Evolutionary conservation across 2,113 vertebrate species (phyloP).

Genomic region (Megaptera novaeangliae): DNA sequence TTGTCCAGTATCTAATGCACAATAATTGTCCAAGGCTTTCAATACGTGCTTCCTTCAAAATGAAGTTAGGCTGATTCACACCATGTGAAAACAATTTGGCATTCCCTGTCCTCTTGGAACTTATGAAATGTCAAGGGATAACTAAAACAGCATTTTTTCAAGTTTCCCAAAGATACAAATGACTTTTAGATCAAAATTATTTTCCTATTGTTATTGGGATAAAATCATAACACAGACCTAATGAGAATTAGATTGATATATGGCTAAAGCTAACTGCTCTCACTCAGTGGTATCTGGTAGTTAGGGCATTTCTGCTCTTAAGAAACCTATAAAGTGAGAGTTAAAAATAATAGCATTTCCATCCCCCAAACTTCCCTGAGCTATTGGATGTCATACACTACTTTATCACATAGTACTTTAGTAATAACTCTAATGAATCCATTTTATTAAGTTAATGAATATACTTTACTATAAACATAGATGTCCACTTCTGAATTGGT

Average conservation of each 20-base stretch:
- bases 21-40: neutral
- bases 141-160: neutral
- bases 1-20: neutral
- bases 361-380: neutral
- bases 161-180: neutral
- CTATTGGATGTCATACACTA: neutral
- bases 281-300: neutral
- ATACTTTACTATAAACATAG: neutral
- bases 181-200: neutral
- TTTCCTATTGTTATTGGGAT: neutral
- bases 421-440: neutral
- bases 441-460: neutral
- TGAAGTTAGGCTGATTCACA: neutral
- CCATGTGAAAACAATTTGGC: neutral
- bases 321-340: neutral
- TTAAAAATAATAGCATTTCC: neutral
- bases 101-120: neutral
- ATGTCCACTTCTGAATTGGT: neutral
- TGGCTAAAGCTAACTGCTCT: neutral
- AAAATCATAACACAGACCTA: neutral
- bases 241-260: neutral
- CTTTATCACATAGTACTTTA: neutral
- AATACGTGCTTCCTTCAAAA: neutral
- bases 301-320: neutral
- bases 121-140: neutral